Base-by-base conservation (phyloP, 2,888 invertebrate species). In the Orthonychiurus folsomi region DNA sequence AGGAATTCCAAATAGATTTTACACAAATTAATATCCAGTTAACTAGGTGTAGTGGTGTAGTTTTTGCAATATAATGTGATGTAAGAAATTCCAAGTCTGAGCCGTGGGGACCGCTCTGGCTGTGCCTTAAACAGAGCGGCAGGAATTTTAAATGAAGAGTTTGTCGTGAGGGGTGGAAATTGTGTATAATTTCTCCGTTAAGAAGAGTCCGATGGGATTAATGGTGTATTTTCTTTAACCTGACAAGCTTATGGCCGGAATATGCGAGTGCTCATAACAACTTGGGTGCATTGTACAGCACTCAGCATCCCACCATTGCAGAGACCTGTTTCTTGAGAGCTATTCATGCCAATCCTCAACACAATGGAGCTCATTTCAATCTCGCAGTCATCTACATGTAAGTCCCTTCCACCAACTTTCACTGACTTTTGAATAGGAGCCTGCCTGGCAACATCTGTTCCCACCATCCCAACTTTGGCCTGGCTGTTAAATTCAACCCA, bases 261-360 rank as follows among this genome's bases (percentile, higher is more conserved):
- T 89, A 91, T 76, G 87, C 90, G 1, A 89, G 89, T 74, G 89
- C 90, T 0, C 88, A 89, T 78, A 90, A 91, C 77, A 92, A 92
- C 78, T 81, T 92, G 54, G 92, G 89, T n/a, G 90, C 89, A 1
- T 82, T 88, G 71, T n/a, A n/a, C n/a, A n/a, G n/a, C n/a, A 79
- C 81, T 62, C 84, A 85, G 52, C 79, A 81, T 3, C 67, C 73
- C 2, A 52, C 60, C 1, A 82, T 84, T 68, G 89, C 90, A 0
- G 89, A 89, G 75, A 79, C 81, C 65, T 88, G 89, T 76, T 91
- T 89, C 79, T 78, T 86, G 67, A 82, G 85, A 56, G 87, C 88
- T 5, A 83, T 87, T 69, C 80, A 82, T 67, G 85, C 87, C 74
- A 86, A 86, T 71, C 82, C 86, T 1, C 84, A 85, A 65, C 90